Evolutionary conservation across 2,797 vertebrate species (phyloP).

Genomic region (Macroramphosus scolopax): DNA sequence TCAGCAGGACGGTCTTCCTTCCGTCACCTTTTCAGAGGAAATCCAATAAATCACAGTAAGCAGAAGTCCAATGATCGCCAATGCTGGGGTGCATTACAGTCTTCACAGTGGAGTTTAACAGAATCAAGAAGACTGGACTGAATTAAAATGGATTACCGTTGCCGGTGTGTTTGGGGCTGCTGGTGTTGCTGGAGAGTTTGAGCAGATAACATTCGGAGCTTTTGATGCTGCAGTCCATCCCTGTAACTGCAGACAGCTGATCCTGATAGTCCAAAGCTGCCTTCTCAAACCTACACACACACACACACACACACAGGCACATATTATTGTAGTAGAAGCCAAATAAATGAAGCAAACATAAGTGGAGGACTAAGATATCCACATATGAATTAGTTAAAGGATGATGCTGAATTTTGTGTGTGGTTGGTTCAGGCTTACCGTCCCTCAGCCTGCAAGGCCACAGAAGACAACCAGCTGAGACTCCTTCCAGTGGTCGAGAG

Average conservation of each 20-base stretch:
- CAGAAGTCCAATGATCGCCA: neutral
- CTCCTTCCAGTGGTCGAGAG: conserved; percentile 83
- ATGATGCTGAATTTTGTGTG: neutral
- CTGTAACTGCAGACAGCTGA: conserved; percentile 90
- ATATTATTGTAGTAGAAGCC: neutral
- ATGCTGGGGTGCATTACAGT: neutral
- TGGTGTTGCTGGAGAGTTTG: conserved; percentile 82
- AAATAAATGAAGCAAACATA: neutral
- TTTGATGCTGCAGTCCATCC: conserved; percentile 90
- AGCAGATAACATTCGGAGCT: conserved; percentile 85
- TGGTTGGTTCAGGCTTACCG: conserved; percentile 71
- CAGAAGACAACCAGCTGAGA: conserved; percentile 89
- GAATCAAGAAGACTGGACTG: too few species aligned
- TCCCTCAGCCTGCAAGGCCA: conserved; percentile 94
- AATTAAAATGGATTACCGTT: conserved; percentile 75
- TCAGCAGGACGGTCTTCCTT: conserved; percentile 91
- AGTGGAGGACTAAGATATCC: neutral
- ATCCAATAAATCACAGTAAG: neutral
- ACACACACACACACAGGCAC: conserved; percentile 19
- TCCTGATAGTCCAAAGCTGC: conserved; percentile 94
- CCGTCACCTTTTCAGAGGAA: conserved; percentile 79
- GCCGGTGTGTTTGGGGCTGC: conserved; percentile 89
- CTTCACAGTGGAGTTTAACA: too few species aligned
- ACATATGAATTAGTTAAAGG: neutral
- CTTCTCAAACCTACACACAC: conserved; percentile 89